phyloP scores from a whole-genome alignment of 2,888 invertebrate genomes.

The Cephus pygmeus region DNA sequence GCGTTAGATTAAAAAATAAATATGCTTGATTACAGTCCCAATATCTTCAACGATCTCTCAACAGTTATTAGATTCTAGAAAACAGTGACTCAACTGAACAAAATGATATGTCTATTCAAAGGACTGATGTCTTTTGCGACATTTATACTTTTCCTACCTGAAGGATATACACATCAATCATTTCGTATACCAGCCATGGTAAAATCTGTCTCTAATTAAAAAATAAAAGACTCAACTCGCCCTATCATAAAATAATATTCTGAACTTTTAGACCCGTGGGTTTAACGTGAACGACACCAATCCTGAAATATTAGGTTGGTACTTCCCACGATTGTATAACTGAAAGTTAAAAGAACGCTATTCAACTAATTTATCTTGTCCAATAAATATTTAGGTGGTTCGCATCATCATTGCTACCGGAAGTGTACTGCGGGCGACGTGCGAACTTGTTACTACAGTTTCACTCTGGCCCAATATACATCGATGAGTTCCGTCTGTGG shows the following conservation, averaged over 20 bases:
- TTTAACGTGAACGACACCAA: slow-evolving; percentile 23
- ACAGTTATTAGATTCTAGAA: too few species aligned
- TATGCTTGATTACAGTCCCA: too few species aligned
- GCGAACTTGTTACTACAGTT: slow-evolving; percentile 42
- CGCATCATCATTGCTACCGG: slow-evolving; percentile 42
- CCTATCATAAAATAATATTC: neutral
- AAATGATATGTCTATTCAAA: too few species aligned
- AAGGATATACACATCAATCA: slow-evolving; percentile 8
- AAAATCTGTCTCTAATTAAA: slow-evolving; percentile 17
- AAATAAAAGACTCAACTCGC: neutral
- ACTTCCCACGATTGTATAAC: neutral
- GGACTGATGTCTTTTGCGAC: too few species aligned
- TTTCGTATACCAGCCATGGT: slow-evolving; percentile 18
- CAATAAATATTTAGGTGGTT: slow-evolving; percentile 24
- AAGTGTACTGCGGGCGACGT: slow-evolving; percentile 36
- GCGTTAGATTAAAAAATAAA: too few species aligned
- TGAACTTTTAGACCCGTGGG: slow-evolving; percentile 11
- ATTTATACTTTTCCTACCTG: neutral
- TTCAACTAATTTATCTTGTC: neutral
- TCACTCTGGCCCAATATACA: slow-evolving; percentile 44
- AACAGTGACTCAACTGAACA: too few species aligned
- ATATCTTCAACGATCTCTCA: too few species aligned
- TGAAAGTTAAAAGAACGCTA: too few species aligned
- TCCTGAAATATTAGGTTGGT: slow-evolving; percentile 33
- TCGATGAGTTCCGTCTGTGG: slow-evolving; percentile 47